phyloP scores from a whole-genome alignment of 2,113 vertebrate genomes.

The Neogobius melanostomus region DNA sequence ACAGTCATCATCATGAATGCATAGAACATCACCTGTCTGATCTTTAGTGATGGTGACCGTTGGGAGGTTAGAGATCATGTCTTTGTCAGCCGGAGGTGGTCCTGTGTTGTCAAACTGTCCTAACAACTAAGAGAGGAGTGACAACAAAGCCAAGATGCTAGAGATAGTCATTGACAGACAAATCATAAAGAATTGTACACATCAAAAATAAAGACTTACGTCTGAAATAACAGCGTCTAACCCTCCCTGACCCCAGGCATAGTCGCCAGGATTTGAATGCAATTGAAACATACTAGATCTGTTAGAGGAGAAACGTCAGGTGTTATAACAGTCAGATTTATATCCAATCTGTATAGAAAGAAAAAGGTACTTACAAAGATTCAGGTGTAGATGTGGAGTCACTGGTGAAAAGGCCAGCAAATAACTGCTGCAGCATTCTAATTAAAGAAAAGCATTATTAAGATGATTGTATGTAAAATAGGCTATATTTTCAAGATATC shows the following conservation, averaged over 20 bases:
- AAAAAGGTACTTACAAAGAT: constrained; percentile 77
- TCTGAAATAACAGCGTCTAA: constrained; percentile 91
- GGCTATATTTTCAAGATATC: no score
- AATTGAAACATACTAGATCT: constrained; percentile 84
- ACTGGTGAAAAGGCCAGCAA: constrained; percentile 84
- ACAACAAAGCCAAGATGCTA: neutral
- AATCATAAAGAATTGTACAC: neutral
- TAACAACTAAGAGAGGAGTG: constrained; percentile 77
- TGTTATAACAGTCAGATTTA: neutral
- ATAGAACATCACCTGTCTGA: constrained; percentile 80
- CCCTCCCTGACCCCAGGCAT: constrained; percentile 93
- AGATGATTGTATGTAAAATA: neutral
- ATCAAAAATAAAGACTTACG: constrained; percentile 52
- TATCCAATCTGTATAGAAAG: constrained; percentile 26
- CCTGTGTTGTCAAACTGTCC: constrained; percentile 88
- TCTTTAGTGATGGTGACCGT: constrained; percentile 88
- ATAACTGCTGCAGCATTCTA: constrained; percentile 91
- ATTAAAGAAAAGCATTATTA: constrained; percentile 26
- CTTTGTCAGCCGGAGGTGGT: constrained; percentile 87
- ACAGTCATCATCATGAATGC: no score
- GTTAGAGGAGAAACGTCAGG: constrained; percentile 14
- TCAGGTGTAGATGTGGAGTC: constrained; percentile 79
- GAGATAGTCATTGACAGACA: neutral
- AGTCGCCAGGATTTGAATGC: constrained; percentile 90
- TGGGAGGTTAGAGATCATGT: constrained; percentile 89